Evolutionary conservation across 2,888 invertebrate species (phyloP).

Genomic region (Andrena minutula): DNA sequence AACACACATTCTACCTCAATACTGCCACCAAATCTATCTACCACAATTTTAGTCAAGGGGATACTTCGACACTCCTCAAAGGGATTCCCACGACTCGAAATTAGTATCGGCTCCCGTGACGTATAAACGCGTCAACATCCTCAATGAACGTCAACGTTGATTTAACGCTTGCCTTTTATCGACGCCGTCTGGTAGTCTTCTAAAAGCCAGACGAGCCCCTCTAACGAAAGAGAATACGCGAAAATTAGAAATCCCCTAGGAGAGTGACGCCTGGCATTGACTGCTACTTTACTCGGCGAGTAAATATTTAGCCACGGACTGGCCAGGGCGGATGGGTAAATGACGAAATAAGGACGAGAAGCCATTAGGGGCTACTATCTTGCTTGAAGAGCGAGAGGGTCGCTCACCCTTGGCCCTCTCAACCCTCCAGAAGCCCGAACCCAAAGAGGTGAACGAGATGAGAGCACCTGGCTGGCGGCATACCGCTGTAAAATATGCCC

Average conservation of each 20-base stretch:
- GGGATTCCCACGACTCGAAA: not conserved
- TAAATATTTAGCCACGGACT: conserved; percentile 61
- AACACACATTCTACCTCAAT: too few species aligned
- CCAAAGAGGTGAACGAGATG: conserved; percentile 59
- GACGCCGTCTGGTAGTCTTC: conserved; percentile 7
- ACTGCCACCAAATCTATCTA: not conserved
- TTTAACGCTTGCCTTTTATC: conserved; percentile 8
- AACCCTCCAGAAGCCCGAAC: conserved; percentile 37
- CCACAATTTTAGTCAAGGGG: not conserved
- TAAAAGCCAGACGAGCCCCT: not conserved
- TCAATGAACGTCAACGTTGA: conserved; percentile 15
- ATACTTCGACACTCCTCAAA: not conserved
- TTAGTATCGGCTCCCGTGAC: conserved; percentile 2
- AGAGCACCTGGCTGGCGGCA: conserved; percentile 55
- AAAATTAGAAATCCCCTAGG: conserved; percentile 52
- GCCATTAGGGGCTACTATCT: conserved; percentile 66
- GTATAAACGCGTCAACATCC: not conserved
- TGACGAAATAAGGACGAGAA: conserved; percentile 66
- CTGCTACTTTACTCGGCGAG: conserved; percentile 35
- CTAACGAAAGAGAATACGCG: conserved; percentile 48
- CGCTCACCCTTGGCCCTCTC: conserved; percentile 47
- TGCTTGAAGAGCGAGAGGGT: conserved; percentile 59
- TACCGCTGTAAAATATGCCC: conserved; percentile 64
- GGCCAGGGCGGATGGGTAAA: conserved; percentile 41
- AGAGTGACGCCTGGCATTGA: conserved; percentile 47